phyloP scores from a whole-genome alignment of 2,888 invertebrate species.

The Latrodectus elegans region DNA sequence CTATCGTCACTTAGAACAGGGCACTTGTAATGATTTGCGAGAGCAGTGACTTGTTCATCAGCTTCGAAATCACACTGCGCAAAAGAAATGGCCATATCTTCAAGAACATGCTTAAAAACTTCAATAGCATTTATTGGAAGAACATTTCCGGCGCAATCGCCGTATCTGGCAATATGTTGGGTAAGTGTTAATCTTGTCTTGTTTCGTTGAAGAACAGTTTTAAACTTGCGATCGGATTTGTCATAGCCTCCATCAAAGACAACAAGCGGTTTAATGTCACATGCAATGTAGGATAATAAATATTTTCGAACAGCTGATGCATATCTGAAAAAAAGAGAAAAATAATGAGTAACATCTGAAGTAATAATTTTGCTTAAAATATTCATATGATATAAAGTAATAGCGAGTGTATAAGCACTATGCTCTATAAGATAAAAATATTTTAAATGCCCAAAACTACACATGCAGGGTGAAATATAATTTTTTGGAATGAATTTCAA shows the following conservation, averaged over 20 bases:
- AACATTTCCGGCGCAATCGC: constrained; percentile 74
- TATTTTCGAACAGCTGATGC: constrained; percentile 54
- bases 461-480: too few relatives aligned
- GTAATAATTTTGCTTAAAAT: too few relatives aligned
- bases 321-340: constrained; percentile 33
- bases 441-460: too few relatives aligned
- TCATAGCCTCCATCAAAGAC: constrained; percentile 83
- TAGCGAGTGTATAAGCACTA: too few relatives aligned
- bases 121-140: constrained; percentile 85
- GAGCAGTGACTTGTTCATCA: constrained; percentile 88
- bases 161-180: constrained; percentile 75
- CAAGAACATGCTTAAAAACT: constrained; percentile 83
- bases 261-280: constrained; percentile 82
- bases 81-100: constrained; percentile 79
- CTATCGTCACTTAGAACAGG: constrained; percentile 95
- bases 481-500: too few relatives aligned
- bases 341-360: too few relatives aligned
- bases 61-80: constrained; percentile 90
- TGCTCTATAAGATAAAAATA: too few relatives aligned
- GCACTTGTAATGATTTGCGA: constrained; percentile 85
- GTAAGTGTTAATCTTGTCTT: constrained; percentile 70
- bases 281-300: constrained; percentile 46
- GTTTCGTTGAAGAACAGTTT: constrained; percentile 77
- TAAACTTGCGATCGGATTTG: constrained; percentile 81
- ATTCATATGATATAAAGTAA: too few relatives aligned